Evolutionary conservation across 2,113 vertebrate genomes (phyloP).

Genomic region (Chamaea fasciata): DNA sequence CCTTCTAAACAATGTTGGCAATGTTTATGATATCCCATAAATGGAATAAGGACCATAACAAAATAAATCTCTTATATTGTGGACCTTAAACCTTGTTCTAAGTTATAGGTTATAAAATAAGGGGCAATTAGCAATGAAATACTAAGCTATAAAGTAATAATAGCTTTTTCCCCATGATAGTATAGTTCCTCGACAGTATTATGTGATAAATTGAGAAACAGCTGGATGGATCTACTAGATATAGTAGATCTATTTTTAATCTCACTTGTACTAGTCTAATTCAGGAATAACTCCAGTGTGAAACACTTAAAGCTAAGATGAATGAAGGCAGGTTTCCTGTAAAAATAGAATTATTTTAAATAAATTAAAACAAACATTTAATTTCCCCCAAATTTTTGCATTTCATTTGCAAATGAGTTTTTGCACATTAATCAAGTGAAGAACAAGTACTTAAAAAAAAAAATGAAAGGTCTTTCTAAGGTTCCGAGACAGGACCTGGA

Average conservation of each 20-base stretch:
- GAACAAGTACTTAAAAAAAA: background rate
- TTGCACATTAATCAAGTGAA: background rate
- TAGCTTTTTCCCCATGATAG: background rate
- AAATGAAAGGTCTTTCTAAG: background rate
- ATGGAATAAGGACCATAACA: background rate
- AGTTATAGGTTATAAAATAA: background rate
- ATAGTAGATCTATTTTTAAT: background rate
- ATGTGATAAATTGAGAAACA: background rate
- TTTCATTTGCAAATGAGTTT: background rate
- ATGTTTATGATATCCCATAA: background rate
- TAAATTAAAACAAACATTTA: background rate
- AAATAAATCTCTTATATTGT: background rate
- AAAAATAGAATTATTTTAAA: background rate
- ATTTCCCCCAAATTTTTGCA: background rate
- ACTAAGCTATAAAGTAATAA: background rate
- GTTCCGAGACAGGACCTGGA: background rate
- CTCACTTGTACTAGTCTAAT: background rate
- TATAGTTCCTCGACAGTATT: background rate
- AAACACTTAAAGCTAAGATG: background rate
- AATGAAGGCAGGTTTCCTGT: background rate
- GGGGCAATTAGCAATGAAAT: slow-evolving; percentile 16
- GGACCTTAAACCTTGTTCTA: background rate
- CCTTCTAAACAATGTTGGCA: background rate
- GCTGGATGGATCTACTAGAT: background rate
- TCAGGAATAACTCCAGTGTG: background rate